These are phyloP conservation scores for Megamerina dolium DNA, from an alignment of 2,888 invertebrate species.

Conservation along the genomic window DNA sequence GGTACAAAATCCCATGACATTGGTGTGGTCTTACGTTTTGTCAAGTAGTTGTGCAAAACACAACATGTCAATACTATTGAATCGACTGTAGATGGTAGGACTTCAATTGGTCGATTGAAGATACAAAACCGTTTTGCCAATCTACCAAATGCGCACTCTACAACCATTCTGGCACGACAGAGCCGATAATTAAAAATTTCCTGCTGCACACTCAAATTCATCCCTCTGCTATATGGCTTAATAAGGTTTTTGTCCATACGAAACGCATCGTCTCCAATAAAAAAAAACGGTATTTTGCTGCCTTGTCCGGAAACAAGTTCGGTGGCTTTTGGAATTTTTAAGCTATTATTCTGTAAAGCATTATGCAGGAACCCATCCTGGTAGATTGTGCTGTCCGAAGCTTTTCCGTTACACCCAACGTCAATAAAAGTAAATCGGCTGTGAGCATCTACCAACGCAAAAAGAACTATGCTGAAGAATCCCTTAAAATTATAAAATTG, in stretches of 20 bases:
- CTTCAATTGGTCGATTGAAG: constrained; percentile 4
- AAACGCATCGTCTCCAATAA: constrained; percentile 12
- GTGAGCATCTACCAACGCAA: constrained; percentile 7
- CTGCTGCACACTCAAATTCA: background rate
- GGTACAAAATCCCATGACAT: too few species aligned
- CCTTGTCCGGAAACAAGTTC: constrained; percentile 1
- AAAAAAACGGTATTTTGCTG: background rate
- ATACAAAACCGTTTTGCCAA: constrained; percentile 2
- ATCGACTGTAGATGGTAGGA: background rate
- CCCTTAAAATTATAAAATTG: constrained; percentile 13
- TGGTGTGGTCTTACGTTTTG: too few species aligned
- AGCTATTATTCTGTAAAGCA: background rate
- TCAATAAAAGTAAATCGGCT: constrained; percentile 6
- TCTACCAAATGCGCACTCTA: constrained; percentile 9
- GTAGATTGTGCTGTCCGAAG: constrained; percentile 1
- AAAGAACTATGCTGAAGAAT: constrained; percentile 9
- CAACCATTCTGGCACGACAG: constrained; percentile 5
- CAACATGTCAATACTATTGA: constrained; percentile 8
- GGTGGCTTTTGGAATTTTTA: constrained; percentile 5
- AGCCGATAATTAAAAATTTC: constrained; percentile 11
- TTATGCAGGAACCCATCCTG: background rate
- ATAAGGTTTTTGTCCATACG: constrained; percentile 1
- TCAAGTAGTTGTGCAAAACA: constrained; percentile 10
- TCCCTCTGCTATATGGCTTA: constrained; percentile 5
- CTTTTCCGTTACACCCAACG: constrained; percentile 1